Base-by-base conservation (phyloP, 2,797 vertebrate species). In the Cyclopterus lumpus region DNA sequence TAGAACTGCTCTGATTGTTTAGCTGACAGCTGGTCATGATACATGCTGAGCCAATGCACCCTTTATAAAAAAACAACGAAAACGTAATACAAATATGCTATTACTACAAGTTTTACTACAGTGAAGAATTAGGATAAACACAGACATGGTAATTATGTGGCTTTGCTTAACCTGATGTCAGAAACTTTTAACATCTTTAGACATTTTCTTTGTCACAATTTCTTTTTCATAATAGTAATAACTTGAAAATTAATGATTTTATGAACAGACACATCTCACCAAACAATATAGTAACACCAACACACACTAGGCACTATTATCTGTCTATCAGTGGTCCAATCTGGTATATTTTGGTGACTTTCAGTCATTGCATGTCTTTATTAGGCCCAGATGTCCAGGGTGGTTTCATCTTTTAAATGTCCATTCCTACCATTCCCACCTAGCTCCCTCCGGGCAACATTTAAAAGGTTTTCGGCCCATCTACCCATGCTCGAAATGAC, bases 401-500 rank as follows among this genome's bases (percentile, higher is more conserved):
- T 65, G 28, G 20, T 70, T 81, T 76, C 22, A 49, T 77, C 12
- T 69, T 4, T 24, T 77, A 59, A 83, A 79, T 63, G 49, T 26
- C n/a, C 51, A 57, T 58, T 68, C 15, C 69, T 46, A 55, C 30
- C 24, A 30, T 65, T 68, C 59, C 15, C 12, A 61, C 22, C 60
- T 20, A 3, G 54, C 42, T 84, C 64, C 83, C 67, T 79, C 28
- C 28, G 72, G 69, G 60, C 70, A 58, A 77, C 3, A 48, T 55
- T 77, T 73, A 77, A 85, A n/a, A 83, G 75, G 40, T 79, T 81
- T 88, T 85, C 34, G 42, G 58, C 51, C 62, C 80, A 71, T 86
- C 59, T 62, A 82, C 20, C 65, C 59, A 72, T 82, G 77, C 83
- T 87, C 79, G 79, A 86, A 84, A 79, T 53, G 86, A 86, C 80